Conservation (phyloP, 2,888 invertebrate species). For the Mesochorus sp. region DNA sequence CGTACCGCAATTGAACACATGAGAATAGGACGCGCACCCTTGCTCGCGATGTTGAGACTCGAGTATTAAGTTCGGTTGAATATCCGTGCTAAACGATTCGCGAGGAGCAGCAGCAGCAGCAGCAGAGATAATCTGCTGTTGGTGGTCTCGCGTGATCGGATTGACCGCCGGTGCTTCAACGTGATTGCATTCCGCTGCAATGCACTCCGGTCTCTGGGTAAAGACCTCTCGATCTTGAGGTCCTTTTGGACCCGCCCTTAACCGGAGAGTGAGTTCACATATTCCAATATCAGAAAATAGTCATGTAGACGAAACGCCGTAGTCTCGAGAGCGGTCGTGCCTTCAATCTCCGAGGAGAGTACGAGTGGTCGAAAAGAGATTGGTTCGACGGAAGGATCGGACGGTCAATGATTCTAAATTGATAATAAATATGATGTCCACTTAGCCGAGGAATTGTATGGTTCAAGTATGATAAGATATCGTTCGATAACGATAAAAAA, state of each 20-base stretch:
- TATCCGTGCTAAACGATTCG: constrained; percentile 72
- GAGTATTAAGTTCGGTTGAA: constrained; percentile 65
- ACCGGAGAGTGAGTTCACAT: not conserved
- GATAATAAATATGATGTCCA: too few relatives aligned
- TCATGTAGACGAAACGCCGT: not conserved
- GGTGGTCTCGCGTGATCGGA: constrained; percentile 34
- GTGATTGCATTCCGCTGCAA: not conserved
- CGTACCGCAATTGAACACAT: constrained; percentile 57
- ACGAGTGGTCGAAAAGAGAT: too few relatives aligned
- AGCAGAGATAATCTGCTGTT: constrained; percentile 43
- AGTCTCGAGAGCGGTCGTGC: too few relatives aligned
- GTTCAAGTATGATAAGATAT: too few relatives aligned
- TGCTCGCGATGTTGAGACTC: constrained; percentile 26
- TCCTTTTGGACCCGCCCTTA: constrained; percentile 9
- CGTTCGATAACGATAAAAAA: too few relatives aligned
- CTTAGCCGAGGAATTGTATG: too few relatives aligned
- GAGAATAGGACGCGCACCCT: not conserved
- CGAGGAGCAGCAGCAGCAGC: too few relatives aligned
- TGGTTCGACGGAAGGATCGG: too few relatives aligned
- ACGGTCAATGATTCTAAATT: too few relatives aligned
- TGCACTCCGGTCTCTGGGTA: constrained; percentile 3
- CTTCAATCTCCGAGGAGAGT: too few relatives aligned
- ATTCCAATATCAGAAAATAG: constrained; percentile 4
- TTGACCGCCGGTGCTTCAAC: constrained; percentile 45
- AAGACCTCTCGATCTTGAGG: constrained; percentile 16